These are phyloP conservation scores for Actinopyga echinites DNA, from an alignment of 53 echinoderm and acorn worm species.

Conservation along the genomic window DNA sequence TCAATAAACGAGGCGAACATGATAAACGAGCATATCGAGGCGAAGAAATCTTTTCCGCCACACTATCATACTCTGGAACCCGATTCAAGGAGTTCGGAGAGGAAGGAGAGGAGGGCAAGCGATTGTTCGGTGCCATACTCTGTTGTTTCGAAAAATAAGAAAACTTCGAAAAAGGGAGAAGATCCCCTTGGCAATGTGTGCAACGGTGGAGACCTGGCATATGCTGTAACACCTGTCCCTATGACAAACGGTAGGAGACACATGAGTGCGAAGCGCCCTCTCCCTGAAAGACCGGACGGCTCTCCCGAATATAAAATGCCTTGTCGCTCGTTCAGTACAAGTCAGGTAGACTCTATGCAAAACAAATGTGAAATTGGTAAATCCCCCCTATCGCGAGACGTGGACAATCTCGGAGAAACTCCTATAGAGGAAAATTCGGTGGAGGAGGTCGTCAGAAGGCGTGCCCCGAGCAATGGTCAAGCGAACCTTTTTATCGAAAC, in stretches of 20 bases:
- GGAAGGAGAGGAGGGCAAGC: slow-evolving; percentile 3
- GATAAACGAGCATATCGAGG: slow-evolving; percentile 1
- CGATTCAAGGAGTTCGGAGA: background rate
- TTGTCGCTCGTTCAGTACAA: background rate
- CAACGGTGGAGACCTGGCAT: background rate
- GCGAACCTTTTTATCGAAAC: background rate
- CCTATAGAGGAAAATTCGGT: background rate
- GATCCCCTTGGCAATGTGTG: background rate
- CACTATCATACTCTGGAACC: slow-evolving; percentile 22
- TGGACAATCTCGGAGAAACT: no score
- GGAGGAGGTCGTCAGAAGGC: background rate
- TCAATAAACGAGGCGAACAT: background rate
- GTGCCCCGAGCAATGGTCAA: background rate
- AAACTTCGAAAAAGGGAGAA: background rate
- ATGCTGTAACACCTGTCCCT: slow-evolving; percentile 7
- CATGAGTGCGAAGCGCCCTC: slow-evolving; percentile 32
- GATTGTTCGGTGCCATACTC: slow-evolving; percentile 22
- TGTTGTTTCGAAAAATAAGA: slow-evolving; percentile 16
- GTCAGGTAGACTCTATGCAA: background rate
- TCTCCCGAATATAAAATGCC: background rate
- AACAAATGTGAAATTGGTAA: background rate
- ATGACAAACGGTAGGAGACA: slow-evolving; percentile 1
- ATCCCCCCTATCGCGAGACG: background rate
- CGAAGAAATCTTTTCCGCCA: background rate
- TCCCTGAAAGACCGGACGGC: slow-evolving; percentile 5